Conservation (phyloP, 2,797 vertebrate genomes). For the Nasua narica region DNA sequence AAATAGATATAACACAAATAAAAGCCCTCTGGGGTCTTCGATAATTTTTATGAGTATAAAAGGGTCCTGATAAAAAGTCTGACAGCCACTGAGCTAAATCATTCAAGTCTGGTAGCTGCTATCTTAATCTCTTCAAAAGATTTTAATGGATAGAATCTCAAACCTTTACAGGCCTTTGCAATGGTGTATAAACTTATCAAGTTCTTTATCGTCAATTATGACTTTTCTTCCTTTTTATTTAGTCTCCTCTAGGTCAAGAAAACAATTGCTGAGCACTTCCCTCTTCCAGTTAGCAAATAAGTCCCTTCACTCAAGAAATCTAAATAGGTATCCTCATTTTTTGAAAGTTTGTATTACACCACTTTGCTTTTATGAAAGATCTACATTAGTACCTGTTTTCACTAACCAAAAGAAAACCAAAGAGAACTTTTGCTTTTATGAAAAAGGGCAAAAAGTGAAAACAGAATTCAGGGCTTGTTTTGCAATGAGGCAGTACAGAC, state of each 20-base stretch:
- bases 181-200: background rate
- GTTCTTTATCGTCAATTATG: background rate
- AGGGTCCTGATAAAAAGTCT: background rate
- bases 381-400: background rate
- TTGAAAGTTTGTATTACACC: background rate
- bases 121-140: background rate
- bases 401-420: background rate
- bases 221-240: background rate
- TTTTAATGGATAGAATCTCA: background rate
- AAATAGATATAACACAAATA: background rate
- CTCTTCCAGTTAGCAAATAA: background rate
- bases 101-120: background rate
- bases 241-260: background rate
- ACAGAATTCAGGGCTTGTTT: background rate
- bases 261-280: background rate
- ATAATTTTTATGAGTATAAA: slow-evolving; percentile 14
- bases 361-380: background rate
- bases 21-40: background rate
- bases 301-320: background rate
- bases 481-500: background rate
- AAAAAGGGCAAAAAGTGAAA: background rate
- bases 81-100: background rate
- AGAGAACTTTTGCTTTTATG: background rate
- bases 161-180: background rate
- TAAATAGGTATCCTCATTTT: background rate